Evolutionary conservation across 1,140 invertebrate genomes (phyloP), one percentile per base, ranked within the genome.

Genomic region (Belonocnema kinseyi): DNA sequence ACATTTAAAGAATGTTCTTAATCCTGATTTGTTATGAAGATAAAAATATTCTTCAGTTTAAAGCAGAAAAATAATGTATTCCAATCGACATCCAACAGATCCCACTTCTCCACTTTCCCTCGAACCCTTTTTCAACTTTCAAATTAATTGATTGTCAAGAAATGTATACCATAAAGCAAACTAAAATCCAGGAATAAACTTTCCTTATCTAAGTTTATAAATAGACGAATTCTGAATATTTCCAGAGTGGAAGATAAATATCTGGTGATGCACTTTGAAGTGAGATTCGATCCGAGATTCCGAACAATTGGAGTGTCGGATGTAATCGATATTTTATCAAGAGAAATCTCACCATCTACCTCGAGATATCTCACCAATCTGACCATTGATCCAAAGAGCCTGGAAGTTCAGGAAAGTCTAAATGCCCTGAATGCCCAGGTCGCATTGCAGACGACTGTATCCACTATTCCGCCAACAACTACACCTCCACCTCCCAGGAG

Each of bases 221-320:
- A 73, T 73, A 19, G 16, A 50, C 40, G 0, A 46, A 10, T 46
- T 46, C 19, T 33, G 16, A 17, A 74, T 52, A 72, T 71, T 90
- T 90, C 46, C 86, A 95, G 95, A 13, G 91, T 92, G 40, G 94
- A 95, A 80, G 92, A 92, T 13, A 92, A 94, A 73, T 93, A 95
- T 77, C 87, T 96, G 66, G 92, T 95, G 46, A 94, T 96, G 0
- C 95, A 96, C 83, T 96, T 96, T 76, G 95, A 95, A 74, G 86
- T 96, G 13, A 92, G 93, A 76, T 94, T 96, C 66, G 94, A 96
- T 87, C 93, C 94, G 8, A 88, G 92, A 2, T 91, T 91, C 77
- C 88, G 88, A 12, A 93, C 90, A 0, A 90, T 94, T 33, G 88
- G 88, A 1, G 88, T 92, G 0, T 90, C 92, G 0, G 92, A 93